Evolutionary conservation across 2,888 invertebrate genomes (phyloP).

Genomic region (Cephus rjabovi): DNA sequence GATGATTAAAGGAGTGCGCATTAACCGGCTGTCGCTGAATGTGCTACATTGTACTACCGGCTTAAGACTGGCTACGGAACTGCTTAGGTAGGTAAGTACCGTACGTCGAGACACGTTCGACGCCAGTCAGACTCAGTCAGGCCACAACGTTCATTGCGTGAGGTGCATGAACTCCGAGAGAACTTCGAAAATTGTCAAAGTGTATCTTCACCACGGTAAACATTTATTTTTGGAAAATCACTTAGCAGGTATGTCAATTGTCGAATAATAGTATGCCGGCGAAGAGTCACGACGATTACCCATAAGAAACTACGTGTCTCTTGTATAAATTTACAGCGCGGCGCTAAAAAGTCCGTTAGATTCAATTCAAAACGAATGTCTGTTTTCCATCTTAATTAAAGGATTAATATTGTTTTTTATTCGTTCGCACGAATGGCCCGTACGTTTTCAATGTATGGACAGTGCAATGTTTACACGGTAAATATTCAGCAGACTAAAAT

Average conservation of each 20-base stretch:
- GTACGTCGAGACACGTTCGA: conserved; percentile 56
- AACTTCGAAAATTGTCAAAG: not conserved
- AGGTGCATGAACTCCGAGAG: conserved; percentile 43
- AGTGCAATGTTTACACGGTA: too few relatives aligned
- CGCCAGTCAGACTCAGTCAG: conserved; percentile 43
- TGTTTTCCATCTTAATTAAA: not conserved
- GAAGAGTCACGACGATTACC: not conserved
- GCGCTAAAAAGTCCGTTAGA: not conserved
- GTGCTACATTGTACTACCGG: conserved; percentile 47
- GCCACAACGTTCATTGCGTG: conserved; percentile 55
- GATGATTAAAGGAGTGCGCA: conserved; percentile 31
- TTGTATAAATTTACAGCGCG: not conserved
- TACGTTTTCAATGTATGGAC: too few relatives aligned
- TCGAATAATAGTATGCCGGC: not conserved
- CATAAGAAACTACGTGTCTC: not conserved
- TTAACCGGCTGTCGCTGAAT: conserved; percentile 30
- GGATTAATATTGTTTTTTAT: too few relatives aligned
- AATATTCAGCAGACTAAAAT: too few relatives aligned
- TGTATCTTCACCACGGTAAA: not conserved
- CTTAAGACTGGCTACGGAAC: conserved; percentile 25
- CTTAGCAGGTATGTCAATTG: not conserved
- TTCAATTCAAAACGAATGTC: not conserved
- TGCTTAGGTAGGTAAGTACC: conserved; percentile 61
- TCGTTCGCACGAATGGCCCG: too few relatives aligned
- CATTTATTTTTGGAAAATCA: not conserved